Conservation (phyloP, 2,797 vertebrate species). For the Poecilia wingei region DNA sequence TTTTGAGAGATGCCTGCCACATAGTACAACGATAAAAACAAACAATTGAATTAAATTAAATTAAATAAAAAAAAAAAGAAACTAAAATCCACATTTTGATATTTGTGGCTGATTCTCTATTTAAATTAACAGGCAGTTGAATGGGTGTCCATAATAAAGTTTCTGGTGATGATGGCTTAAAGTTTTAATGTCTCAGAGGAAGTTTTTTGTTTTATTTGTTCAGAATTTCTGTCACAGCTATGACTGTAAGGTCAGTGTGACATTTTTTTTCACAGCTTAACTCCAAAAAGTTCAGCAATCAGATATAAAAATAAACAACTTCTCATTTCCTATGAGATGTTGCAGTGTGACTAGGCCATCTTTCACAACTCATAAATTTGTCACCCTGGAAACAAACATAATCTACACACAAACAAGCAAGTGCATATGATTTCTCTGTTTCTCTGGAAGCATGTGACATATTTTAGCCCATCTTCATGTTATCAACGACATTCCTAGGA, state of each 20-base stretch:
- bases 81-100: background rate
- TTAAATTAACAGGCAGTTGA: background rate
- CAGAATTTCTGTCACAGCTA: background rate
- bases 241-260: background rate
- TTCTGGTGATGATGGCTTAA: background rate
- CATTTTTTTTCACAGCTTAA: background rate
- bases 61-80: background rate
- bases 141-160: background rate
- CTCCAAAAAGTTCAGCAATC: background rate
- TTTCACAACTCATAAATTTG: slow-evolving; percentile 3
- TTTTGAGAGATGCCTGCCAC: background rate
- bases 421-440: background rate
- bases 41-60: background rate
- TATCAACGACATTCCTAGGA: background rate
- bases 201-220: background rate
- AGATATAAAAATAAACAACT: no score
- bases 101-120: background rate
- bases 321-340: slow-evolving; percentile 13
- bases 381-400: slow-evolving; percentile 31
- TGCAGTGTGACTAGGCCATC: slow-evolving; percentile 2
- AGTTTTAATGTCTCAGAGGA: background rate
- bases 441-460: rapidly evolving
- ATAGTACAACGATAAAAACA: background rate
- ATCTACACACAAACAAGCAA: slow-evolving; percentile 10
- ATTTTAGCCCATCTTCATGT: background rate